Conservation (phyloP, 1,140 invertebrate species). For the Cydia strobilella region DNA sequence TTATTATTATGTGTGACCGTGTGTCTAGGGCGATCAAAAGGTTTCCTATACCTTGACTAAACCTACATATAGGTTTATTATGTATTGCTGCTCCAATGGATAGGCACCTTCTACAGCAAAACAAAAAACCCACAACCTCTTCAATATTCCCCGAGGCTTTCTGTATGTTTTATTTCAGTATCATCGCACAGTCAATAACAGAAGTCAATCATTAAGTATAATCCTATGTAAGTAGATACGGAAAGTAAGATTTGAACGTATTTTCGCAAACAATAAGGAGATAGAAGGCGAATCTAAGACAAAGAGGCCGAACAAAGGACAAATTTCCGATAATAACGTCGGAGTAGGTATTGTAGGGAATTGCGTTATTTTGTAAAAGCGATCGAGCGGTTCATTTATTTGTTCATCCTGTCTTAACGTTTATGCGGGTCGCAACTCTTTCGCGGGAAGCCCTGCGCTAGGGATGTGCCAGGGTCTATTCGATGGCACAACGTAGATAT, state of each 20-base stretch:
- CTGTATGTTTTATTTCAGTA: background rate
- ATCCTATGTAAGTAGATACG: slow-evolving; percentile 30
- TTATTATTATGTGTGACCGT: no score
- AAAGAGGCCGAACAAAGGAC: slow-evolving; percentile 41
- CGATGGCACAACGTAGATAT: no score
- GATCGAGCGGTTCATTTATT: slow-evolving; percentile 68
- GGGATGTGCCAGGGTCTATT: slow-evolving; percentile 38
- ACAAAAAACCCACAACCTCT: background rate
- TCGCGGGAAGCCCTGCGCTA: slow-evolving; percentile 48
- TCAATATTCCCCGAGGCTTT: background rate
- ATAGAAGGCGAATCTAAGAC: slow-evolving; percentile 38
- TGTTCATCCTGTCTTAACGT: slow-evolving; percentile 72
- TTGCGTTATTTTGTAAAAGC: slow-evolving; percentile 48
- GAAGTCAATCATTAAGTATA: slow-evolving; percentile 29
- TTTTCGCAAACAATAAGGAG: slow-evolving; percentile 29
- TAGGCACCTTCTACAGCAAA: background rate
- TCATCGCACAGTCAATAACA: slow-evolving; percentile 26
- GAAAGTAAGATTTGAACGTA: slow-evolving; percentile 26
- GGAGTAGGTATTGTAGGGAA: slow-evolving; percentile 40
- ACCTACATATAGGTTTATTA: no score
- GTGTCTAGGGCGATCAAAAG: no score
- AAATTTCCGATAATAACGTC: slow-evolving; percentile 42
- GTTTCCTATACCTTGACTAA: no score
- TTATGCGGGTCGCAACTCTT: slow-evolving; percentile 69
- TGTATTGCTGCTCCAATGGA: no score